Evolutionary conservation across 2,797 vertebrate species (phyloP).

Genomic region (Epinephelus malabaricus): DNA sequence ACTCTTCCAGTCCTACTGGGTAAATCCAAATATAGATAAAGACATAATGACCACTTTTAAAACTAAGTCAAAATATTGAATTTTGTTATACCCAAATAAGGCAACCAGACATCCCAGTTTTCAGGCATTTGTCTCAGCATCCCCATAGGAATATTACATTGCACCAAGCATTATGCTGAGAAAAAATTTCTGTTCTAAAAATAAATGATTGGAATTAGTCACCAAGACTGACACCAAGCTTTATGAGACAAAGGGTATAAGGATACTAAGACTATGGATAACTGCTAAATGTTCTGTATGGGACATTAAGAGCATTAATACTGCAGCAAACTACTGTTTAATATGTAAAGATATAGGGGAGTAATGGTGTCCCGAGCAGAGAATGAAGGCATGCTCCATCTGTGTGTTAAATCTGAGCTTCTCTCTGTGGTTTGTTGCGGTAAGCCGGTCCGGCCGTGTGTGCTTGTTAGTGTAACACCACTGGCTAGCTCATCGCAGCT

Average conservation of each 20-base stretch:
- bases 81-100: not conserved
- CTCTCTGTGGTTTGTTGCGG: too few relatives aligned
- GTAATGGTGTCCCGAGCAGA: too few relatives aligned
- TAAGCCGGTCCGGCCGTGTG: too few relatives aligned
- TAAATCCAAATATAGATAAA: not conserved
- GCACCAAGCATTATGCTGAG: not conserved
- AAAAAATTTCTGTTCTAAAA: not conserved
- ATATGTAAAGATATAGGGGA: too few relatives aligned
- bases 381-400: too few relatives aligned
- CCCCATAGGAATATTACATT: not conserved
- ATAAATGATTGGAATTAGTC: slow-evolving; percentile 2
- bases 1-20: not conserved
- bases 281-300: too few relatives aligned
- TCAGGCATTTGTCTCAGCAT: not conserved
- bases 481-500: too few relatives aligned
- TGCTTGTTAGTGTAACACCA: too few relatives aligned
- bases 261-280: not conserved
- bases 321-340: too few relatives aligned
- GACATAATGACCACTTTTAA: not conserved
- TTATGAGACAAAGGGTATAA: not conserved
- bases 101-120: slow-evolving; percentile 10
- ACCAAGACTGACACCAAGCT: not conserved
- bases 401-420: too few relatives aligned
- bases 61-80: not conserved
- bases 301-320: too few relatives aligned